Evolutionary conservation across 2,888 invertebrate genomes (phyloP), one percentile per base, ranked within the genome.

Genomic region (Microctonus aethiopoides): DNA sequence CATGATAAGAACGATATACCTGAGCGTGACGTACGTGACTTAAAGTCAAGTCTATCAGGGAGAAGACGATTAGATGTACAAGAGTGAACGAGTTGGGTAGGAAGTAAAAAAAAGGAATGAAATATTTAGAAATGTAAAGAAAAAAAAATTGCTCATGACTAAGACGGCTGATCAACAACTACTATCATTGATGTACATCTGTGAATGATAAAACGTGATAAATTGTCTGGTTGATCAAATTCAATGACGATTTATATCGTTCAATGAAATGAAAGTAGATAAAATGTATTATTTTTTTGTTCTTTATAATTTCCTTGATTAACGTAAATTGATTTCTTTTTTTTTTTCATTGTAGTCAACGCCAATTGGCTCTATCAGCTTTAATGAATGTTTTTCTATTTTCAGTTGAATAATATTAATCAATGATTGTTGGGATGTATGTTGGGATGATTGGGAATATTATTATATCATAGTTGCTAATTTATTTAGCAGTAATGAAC

Each of bases 1-100:
- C 46, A 63, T 51, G 63, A 63, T 63, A 63, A 63, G 63, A 52
- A 22, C 46, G 63, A 63, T 63, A 63, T 63, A 63, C 63, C 63
- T 63, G 63, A 24, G 63, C 63, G 32, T 63, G 63, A 63, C 63
- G 63, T 16, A 63, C 63, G 63, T 16, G 32, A 51, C 52, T 34
- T 16, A 52, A 52, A 22, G 13, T 22, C 20, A 36, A 16, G 51
- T 62, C 46, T 24, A 26, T 62, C 26, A 34, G 11, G 29, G 13
- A 13, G 2, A 13, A 63, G 63, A 63, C 52, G 22, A 52, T 26
- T 29, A n/a, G n/a, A 29, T 34, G 46, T 36, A 24, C 11, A 32
- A 29, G 29, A 63, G 51, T 10, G 36, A 22, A 41, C 24, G 16
- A 46, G 1, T 7, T 16, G 16, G 7, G 29, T 5, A 29, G 3